A percentile compares a stretch with the other conserved stretches of the same genome.
phyloP scores from a whole-genome alignment of 2,113 vertebrate species.

The Siniperca knerii region DNA sequence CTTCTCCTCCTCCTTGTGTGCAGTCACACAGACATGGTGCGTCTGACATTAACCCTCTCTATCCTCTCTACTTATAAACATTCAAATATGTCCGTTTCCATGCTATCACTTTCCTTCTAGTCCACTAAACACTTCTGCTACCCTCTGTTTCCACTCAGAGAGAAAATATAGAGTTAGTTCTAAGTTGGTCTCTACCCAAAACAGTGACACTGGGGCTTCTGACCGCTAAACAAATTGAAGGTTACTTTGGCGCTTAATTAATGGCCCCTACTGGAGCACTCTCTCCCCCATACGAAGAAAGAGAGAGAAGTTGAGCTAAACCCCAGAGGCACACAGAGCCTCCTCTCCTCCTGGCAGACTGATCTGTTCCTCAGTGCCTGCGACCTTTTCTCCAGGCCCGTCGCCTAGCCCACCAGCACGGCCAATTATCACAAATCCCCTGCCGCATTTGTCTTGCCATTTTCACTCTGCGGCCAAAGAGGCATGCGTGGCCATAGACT shows the following conservation, averaged over 20 bases:
- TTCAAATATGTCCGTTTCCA: constrained; percentile 25
- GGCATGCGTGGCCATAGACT: constrained; percentile 67
- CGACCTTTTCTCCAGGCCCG: constrained; percentile 81
- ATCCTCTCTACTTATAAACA: constrained; percentile 29
- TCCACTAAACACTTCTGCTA: constrained; percentile 10
- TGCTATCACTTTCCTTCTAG: not conserved
- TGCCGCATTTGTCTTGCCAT: constrained; percentile 82
- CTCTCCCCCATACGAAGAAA: constrained; percentile 49
- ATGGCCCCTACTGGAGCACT: constrained; percentile 63
- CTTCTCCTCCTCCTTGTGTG: constrained; percentile 57
- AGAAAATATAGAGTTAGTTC: constrained; percentile 36
- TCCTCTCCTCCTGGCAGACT: constrained; percentile 71
- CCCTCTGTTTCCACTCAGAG: constrained; percentile 1
- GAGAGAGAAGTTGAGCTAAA: constrained; percentile 61
- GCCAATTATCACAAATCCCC: constrained; percentile 84
- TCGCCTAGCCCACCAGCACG: constrained; percentile 76
- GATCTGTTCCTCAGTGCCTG: constrained; percentile 76
- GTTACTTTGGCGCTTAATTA: constrained; percentile 75
- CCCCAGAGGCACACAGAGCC: constrained; percentile 63
- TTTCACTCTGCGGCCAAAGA: constrained; percentile 77
- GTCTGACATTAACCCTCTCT: constrained; percentile 61
- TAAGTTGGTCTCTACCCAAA: constrained; percentile 44
- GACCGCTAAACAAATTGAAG: constrained; percentile 78
- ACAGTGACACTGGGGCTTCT: constrained; percentile 50
- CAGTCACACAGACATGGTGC: constrained; percentile 41